A percentile compares a stretch with the other conserved stretches of the same genome.
phyloP scores from a whole-genome alignment of 2,113 vertebrate genomes.

The Athene noctua region DNA sequence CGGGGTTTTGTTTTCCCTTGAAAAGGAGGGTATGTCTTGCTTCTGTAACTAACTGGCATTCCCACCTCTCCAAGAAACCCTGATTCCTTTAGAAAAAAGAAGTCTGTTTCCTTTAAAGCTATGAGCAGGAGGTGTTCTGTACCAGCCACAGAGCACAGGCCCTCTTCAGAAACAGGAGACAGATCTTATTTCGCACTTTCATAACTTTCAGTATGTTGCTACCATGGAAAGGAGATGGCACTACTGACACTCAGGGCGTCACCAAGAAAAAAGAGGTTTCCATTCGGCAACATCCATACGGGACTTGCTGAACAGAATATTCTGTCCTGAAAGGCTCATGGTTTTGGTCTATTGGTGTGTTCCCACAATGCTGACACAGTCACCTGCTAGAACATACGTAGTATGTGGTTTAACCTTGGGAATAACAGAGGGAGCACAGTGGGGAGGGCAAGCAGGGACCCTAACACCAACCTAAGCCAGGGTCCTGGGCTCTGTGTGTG shows the following conservation, averaged over 20 bases:
- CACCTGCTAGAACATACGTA: fast-evolving
- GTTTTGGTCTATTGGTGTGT: fast-evolving
- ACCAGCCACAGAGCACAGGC: background rate
- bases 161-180: background rate
- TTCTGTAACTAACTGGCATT: background rate
- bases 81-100: background rate
- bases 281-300: fast-evolving
- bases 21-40: background rate
- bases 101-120: background rate
- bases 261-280: background rate
- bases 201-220: background rate
- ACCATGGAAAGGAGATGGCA: background rate
- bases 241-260: fast-evolving
- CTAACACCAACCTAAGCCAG: background rate
- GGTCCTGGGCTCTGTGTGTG: fast-evolving
- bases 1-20: background rate
- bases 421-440: background rate
- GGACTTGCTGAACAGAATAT: background rate
- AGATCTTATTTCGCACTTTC: background rate
- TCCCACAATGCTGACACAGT: background rate
- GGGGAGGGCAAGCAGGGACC: fast-evolving
- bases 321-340: background rate
- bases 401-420: fast-evolving
- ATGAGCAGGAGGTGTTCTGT: background rate
- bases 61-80: background rate